A percentile compares a stretch with the other conserved stretches of the same genome.
phyloP scores from a whole-genome alignment of 2,888 invertebrate genomes.

The Omphaloscelis lunosa region DNA sequence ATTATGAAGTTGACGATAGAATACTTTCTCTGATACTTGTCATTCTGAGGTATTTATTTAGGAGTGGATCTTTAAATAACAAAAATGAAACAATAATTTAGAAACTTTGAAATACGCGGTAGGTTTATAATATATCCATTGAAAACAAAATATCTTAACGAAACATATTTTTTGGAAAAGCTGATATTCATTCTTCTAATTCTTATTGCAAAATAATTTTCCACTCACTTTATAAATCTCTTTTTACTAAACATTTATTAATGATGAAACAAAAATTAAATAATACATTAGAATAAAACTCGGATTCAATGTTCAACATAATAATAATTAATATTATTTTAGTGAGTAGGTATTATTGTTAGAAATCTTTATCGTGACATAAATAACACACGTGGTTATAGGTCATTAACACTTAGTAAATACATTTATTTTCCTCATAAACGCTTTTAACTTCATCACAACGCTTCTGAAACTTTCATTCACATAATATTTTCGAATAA shows the following conservation, averaged over 20 bases:
- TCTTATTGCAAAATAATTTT: not conserved
- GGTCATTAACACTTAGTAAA: not conserved
- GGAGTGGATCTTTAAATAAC: not conserved
- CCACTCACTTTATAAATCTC: not conserved
- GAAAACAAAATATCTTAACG: not conserved
- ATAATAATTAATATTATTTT: not conserved
- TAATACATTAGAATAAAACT: not conserved
- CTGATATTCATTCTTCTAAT: not conserved
- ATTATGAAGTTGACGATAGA: not conserved
- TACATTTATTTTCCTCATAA: not conserved
- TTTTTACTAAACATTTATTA: not conserved
- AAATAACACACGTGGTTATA: not conserved
- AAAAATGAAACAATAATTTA: not conserved
- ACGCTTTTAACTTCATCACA: not conserved
- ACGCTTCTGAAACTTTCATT: not conserved
- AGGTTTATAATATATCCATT: not conserved
- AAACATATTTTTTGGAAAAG: not conserved
- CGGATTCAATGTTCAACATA: not conserved
- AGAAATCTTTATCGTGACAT: slow-evolving; percentile 11
- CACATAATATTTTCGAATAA: not conserved
- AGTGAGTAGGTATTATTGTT: not conserved
- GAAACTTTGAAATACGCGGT: not conserved
- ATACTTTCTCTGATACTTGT: not conserved
- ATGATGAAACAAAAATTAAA: slow-evolving; percentile 1
- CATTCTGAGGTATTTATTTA: too few relatives aligned